phyloP scores from a whole-genome alignment of 2,888 invertebrate species.

The Oscheius sp. region DNA sequence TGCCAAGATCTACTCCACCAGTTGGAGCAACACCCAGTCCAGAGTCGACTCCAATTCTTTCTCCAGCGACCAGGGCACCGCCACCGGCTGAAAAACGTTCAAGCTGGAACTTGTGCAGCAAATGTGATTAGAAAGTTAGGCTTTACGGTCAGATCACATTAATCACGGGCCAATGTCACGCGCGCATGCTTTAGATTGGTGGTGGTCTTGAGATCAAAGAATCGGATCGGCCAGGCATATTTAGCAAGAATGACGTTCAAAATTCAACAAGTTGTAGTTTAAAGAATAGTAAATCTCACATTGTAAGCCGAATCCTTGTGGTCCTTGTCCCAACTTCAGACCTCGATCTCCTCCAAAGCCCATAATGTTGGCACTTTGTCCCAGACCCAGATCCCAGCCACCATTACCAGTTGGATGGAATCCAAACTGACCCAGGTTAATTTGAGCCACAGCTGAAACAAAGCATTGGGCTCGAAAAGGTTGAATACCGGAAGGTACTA shows the following conservation, averaged over 20 bases:
- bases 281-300: constrained; percentile 19
- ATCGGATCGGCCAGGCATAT: too few relatives aligned
- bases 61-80: constrained; percentile 60
- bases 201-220: too few relatives aligned
- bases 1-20: constrained; percentile 49
- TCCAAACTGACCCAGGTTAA: constrained; percentile 55
- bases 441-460: constrained; percentile 45
- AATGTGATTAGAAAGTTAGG: too few relatives aligned
- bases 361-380: constrained; percentile 62
- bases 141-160: too few relatives aligned
- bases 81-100: constrained; percentile 20
- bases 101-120: neutral
- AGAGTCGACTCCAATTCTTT: constrained; percentile 55
- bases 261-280: neutral
- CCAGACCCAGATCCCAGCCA: constrained; percentile 59
- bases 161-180: too few relatives aligned
- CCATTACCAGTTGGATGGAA: constrained; percentile 48
- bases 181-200: too few relatives aligned
- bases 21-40: constrained; percentile 44
- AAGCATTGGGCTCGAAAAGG: neutral
- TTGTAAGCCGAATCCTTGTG: constrained; percentile 45
- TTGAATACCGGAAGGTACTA: neutral
- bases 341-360: constrained; percentile 66
- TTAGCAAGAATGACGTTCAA: constrained; percentile 34
- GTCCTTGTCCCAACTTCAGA: constrained; percentile 50